A percentile compares a stretch with the other conserved stretches of the same genome.
Conservation (phyloP, 1,140 invertebrate genomes). For the Cydia strobilella region DNA sequence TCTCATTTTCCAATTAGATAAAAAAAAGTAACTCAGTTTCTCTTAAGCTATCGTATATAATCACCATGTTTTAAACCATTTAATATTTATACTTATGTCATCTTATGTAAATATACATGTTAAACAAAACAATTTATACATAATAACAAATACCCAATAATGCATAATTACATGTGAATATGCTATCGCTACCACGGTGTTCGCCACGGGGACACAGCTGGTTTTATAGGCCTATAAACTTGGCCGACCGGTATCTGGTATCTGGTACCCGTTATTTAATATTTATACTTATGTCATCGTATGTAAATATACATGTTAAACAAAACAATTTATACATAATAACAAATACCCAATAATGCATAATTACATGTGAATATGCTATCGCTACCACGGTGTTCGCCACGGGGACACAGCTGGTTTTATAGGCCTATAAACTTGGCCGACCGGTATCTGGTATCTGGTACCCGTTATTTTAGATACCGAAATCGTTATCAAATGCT, state of each 20-base stretch:
- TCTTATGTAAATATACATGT: too few species aligned
- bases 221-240: conserved; percentile 65
- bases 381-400: conserved; percentile 49
- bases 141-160: conserved; percentile 4
- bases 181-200: conserved; percentile 50
- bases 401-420: conserved; percentile 58
- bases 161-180: conserved; percentile 24
- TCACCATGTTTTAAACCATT: too few species aligned
- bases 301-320: too few species aligned
- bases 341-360: neutral
- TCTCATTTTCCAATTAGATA: too few species aligned
- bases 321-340: conserved; percentile 34
- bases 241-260: conserved; percentile 52
- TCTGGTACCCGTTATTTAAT: conserved; percentile 56
- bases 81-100: too few species aligned
- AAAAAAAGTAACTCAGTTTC: too few species aligned
- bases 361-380: conserved; percentile 39
- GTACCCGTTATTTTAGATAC: conserved; percentile 57
- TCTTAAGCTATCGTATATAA: too few species aligned
- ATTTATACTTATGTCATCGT: too few species aligned
- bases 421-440: conserved; percentile 60
- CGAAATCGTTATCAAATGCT: conserved; percentile 43
- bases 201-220: conserved; percentile 55
- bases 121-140: conserved; percentile 31
- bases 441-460: conserved; percentile 54